Percentiles rank a stretch among this genome's conserved stretches.
Conservation (phyloP, 2,888 invertebrate species). For the Campoplex capitator region DNA sequence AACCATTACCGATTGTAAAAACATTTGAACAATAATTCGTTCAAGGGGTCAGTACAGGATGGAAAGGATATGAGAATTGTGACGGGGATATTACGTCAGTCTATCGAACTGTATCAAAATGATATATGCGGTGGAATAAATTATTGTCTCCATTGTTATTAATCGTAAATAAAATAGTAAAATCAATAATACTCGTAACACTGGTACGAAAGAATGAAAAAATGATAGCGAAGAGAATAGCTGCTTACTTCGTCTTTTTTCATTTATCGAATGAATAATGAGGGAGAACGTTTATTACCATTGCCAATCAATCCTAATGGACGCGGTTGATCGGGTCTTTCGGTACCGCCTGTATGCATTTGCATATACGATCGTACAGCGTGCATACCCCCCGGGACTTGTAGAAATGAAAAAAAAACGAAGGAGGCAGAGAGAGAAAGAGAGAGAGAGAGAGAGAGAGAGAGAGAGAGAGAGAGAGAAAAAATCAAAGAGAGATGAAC, state of each 20-base stretch:
- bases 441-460: not conserved
- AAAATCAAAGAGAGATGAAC: conserved; percentile 5
- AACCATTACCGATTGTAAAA: no score
- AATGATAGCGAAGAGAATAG: conserved; percentile 21
- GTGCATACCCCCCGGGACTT: conserved; percentile 57
- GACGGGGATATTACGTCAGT: not conserved
- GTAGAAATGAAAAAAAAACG: conserved; percentile 10
- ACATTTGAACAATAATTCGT: no score
- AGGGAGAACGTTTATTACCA: conserved; percentile 81
- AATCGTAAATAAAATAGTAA: not conserved
- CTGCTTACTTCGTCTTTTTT: conserved; percentile 38
- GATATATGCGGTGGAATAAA: not conserved
- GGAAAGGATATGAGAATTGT: not conserved
- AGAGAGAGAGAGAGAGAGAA: not conserved
- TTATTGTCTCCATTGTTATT: not conserved
- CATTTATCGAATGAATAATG: conserved; percentile 61
- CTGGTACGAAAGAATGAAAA: not conserved
- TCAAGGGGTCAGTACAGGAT: no score
- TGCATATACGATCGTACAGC: conserved; percentile 63
- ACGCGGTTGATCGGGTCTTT: conserved; percentile 76
- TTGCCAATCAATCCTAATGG: conserved; percentile 83
- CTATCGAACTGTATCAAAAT: not conserved
- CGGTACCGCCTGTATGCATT: conserved; percentile 75
- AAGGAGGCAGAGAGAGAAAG: not conserved
- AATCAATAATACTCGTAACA: not conserved